Evolutionary conservation across 1,140 invertebrate genomes (phyloP), one percentile per base, ranked within the genome.

Genomic region (Chironomus tepperi): DNA sequence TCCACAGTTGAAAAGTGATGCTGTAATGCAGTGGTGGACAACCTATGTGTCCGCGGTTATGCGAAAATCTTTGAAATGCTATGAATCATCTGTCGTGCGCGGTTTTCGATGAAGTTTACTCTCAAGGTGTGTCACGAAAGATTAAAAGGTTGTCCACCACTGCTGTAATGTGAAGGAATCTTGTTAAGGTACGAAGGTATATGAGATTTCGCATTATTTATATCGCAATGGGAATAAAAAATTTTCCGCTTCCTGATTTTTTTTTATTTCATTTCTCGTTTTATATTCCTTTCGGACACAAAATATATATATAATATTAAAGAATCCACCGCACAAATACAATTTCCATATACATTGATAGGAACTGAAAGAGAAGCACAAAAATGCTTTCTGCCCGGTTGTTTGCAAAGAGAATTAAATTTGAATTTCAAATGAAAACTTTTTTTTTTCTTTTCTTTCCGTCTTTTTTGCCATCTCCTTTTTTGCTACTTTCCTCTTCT

Each of bases 351-450:
- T 57, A 57, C n/a, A 57, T 15, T 57, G 47, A 34, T 34, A 34
- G 47, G n/a, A 57, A 57, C 24, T 34, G 12, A 57, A 15, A 57
- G 12, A 57, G 47, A 57, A 57, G 24, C 24, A 34, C 24, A 34
- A 34, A 34, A 34, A 34, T 34, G 24, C 24, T 34, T 57, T 57
- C 12, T 57, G 24, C 24, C 24, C 24, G 47, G 47, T 57, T 57
- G 47, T 57, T 57, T 57, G 47, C n/a, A n/a, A 57, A 57, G 47
- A n/a, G 47, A 57, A 57, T 57, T 57, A 57, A 57, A 57, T 57
- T 57, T 57, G 47, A 57, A 57, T 57, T 57, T 57, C 47, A 57
- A 57, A 57, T 57, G 47, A 57, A 57, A 57, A 57, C 47, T 57
- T 57, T 57, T 57, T 15, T 12, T 15, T 57, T 15, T 47, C 43